phyloP scores from a whole-genome alignment of 2,113 vertebrate genomes.

The Struthio camelus region DNA sequence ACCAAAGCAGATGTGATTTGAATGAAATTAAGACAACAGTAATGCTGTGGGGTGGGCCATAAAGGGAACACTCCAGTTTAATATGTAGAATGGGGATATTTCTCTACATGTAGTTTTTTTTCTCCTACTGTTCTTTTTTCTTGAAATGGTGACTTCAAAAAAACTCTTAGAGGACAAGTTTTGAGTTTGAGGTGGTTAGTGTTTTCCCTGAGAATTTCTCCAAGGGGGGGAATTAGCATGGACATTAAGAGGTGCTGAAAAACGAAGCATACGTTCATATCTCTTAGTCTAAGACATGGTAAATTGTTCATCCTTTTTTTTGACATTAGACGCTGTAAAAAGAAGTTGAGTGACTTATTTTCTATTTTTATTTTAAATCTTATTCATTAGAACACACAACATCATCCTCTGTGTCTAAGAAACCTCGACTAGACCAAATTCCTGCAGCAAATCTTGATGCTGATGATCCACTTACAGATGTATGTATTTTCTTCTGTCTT shows the following conservation, averaged over 20 bases:
- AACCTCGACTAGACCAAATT: slow-evolving; percentile 96
- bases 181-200: background rate
- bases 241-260: background rate
- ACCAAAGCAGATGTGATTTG: background rate
- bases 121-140: background rate
- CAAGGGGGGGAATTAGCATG: background rate
- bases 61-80: background rate
- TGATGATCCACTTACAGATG: slow-evolving; percentile 95
- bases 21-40: background rate
- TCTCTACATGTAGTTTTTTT: background rate
- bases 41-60: background rate
- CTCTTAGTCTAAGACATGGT: background rate
- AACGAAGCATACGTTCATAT: background rate
- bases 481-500: slow-evolving; percentile 65
- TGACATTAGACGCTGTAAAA: background rate
- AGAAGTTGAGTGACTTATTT: background rate
- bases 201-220: background rate
- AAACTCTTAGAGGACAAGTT: background rate
- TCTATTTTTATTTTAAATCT: background rate
- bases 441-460: slow-evolving; percentile 97
- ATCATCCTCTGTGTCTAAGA: slow-evolving; percentile 94
- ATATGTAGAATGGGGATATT: background rate
- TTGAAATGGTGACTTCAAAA: background rate
- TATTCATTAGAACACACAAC: slow-evolving; percentile 88
- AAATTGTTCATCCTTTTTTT: background rate